Conservation (phyloP, 2,113 vertebrate species). For the Lophura nycthemera region DNA sequence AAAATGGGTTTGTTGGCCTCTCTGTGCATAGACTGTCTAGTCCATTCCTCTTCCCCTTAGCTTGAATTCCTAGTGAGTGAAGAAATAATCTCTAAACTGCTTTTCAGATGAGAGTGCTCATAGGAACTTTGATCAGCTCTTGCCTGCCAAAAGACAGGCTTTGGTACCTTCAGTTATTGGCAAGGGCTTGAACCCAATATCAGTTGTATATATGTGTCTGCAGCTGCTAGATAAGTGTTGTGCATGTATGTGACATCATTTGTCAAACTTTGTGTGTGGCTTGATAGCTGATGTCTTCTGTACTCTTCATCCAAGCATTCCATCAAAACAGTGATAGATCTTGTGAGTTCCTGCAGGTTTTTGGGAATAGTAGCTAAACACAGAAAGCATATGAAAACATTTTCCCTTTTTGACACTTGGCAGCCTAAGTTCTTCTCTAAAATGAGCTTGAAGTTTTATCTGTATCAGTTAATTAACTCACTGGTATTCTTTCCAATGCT, state of each 20-base stretch:
- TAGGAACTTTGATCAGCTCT: slow-evolving; percentile 10
- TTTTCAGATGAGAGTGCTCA: not conserved
- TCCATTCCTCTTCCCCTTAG: not conserved
- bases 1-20: not conserved
- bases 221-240: slow-evolving; percentile 12
- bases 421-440: not conserved
- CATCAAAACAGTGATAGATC: not conserved
- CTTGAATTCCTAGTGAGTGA: not conserved
- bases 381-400: not conserved
- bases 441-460: slow-evolving; percentile 14
- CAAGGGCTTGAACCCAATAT: not conserved
- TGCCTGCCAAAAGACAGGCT: not conserved
- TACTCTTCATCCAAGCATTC: not conserved
- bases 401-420: slow-evolving; percentile 5
- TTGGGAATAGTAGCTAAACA: not conserved
- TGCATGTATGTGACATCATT: slow-evolving; percentile 13
- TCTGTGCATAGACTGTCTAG: not conserved
- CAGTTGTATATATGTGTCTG: not conserved
- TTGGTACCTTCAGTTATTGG: slow-evolving; percentile 1
- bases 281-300: slow-evolving; percentile 12
- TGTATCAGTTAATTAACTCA: slow-evolving; percentile 2
- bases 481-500: not conserved
- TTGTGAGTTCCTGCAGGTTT: slow-evolving; percentile 11
- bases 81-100: not conserved
- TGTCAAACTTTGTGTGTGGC: slow-evolving; percentile 8